A percentile compares a stretch with the other conserved stretches of the same genome.
Evolutionary conservation across 2,888 invertebrate genomes (phyloP).

Genomic region (Erpobdella octoculata): DNA sequence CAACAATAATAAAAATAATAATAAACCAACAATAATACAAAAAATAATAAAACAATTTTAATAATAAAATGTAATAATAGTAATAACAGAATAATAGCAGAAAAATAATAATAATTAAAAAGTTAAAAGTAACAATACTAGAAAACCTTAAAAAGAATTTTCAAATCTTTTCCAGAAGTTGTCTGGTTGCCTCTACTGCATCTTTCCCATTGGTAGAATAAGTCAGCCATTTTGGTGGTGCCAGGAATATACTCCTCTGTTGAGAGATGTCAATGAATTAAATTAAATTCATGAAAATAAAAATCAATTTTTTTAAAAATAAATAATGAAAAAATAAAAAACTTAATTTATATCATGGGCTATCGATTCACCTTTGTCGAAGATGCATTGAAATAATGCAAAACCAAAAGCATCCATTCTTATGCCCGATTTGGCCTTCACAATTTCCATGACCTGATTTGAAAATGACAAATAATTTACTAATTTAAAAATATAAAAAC

Average conservation of each 20-base stretch:
- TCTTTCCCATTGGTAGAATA: constrained; percentile 89
- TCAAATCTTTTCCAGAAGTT: constrained; percentile 34
- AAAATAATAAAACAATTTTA: background rate
- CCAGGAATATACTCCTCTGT: constrained; percentile 68
- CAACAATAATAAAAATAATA: no score
- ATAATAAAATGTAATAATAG: background rate
- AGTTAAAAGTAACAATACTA: background rate
- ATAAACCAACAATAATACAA: background rate
- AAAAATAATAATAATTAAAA: background rate
- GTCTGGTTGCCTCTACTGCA: constrained; percentile 37
- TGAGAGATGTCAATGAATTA: constrained; percentile 18
- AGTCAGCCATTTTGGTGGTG: constrained; percentile 83
- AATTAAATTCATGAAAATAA: background rate
- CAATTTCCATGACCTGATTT: constrained; percentile 66
- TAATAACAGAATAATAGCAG: background rate
- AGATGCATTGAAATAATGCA: constrained; percentile 74
- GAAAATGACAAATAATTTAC: background rate
- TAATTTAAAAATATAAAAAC: constrained; percentile 13
- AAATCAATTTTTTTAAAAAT: background rate
- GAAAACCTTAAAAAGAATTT: constrained; percentile 36
- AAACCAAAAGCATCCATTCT: constrained; percentile 75
- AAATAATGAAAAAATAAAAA: background rate
- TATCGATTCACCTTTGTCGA: constrained; percentile 53
- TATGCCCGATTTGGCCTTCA: constrained; percentile 81
- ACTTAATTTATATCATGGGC: background rate